Percentiles rank a stretch among this genome's conserved stretches.
Evolutionary conservation across 2,888 invertebrate species (phyloP).

Genomic region (Drosophila buzzatii): DNA sequence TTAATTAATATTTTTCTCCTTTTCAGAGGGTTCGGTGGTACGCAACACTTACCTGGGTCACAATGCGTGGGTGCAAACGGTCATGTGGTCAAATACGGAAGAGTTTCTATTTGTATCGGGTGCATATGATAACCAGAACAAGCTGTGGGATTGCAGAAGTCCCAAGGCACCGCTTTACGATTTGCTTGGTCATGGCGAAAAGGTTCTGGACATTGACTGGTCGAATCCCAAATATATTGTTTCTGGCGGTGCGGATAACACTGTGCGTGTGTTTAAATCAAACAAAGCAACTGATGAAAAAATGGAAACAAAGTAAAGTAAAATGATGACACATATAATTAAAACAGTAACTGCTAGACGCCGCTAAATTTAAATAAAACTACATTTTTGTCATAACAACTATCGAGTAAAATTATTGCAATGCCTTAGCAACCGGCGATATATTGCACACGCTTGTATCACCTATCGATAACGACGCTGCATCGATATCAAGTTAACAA

Average conservation of each 20-base stretch:
- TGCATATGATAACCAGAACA: slow-evolving; percentile 95
- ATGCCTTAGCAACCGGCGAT: slow-evolving; percentile 41
- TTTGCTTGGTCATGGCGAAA: slow-evolving; percentile 96
- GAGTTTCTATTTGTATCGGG: slow-evolving; percentile 96
- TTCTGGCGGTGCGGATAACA: slow-evolving; percentile 97
- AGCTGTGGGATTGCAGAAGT: slow-evolving; percentile 98
- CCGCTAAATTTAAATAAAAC: slow-evolving; percentile 53
- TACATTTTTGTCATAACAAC: slow-evolving; percentile 31
- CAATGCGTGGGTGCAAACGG: slow-evolving; percentile 95
- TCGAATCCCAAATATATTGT: slow-evolving; percentile 93
- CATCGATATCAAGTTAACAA: slow-evolving; percentile 59
- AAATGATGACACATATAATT: slow-evolving; percentile 22
- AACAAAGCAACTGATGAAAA: slow-evolving; percentile 69
- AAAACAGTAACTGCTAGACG: slow-evolving; percentile 43
- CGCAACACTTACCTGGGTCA: slow-evolving; percentile 94
- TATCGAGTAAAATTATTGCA: slow-evolving; percentile 23
- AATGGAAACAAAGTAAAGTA: slow-evolving; percentile 62
- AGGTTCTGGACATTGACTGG: slow-evolving; percentile 97
- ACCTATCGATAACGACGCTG: slow-evolving; percentile 54
- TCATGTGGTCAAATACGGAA: slow-evolving; percentile 94
- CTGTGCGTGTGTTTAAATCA: slow-evolving; percentile 94
- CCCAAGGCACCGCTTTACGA: slow-evolving; percentile 96
- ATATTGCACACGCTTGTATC: slow-evolving; percentile 20
- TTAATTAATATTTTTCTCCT: background rate
- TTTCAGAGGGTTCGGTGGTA: slow-evolving; percentile 93